Base-by-base conservation (phyloP, 1,140 invertebrate species). In the honey bee (Apis mellifera) region DNA sequence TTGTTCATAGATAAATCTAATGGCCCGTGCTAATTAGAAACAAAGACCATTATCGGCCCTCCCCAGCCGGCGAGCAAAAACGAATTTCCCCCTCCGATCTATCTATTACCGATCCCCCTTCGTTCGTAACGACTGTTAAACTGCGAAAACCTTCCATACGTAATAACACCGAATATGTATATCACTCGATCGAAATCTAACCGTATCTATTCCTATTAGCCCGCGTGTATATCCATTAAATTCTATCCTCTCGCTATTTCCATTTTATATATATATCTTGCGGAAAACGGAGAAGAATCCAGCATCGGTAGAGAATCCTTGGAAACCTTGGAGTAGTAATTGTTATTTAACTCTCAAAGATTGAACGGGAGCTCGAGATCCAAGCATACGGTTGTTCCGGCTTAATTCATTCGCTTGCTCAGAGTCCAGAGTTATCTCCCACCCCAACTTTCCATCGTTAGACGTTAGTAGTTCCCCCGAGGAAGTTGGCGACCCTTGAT, bases 401-500 rank as follows among this genome's bases (percentile, higher is more conserved):
- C 84, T 88, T 87, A 88, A 88, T 88, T n/a, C 86, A 88, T 88
- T 88, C 76, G 77, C 76, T 42, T 74, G 78, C 68, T 83, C 72
- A 83, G 32, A 42, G 80, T 65, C 85, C 57, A 55, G 65, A 79
- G 82, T 82, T 76, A 87, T 86, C 86, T 83, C 3, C 69, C 55
- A n/a, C 48, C 60, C 82, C 57, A 85, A 75, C 64, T 83, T 74
- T 83, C 74, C 65, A 42, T 78, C 54, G 71, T 42, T 32, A 72
- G 73, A 60, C 70, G 78, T 64, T 66, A 54, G 65, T 68, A n/a
- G n/a, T n/a, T n/a, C 65, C 86, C 73, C 85, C 66, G 71, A 65
- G 86, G 84, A 89, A 85, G 69, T 87, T 84, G 87, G 84, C 84
- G 84, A 89, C 83, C 85, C 78, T 68, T 62, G 86, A 88, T 83